These are phyloP conservation scores for Drosophila rubida DNA, from an alignment of 2,888 invertebrate species.

Conservation along the genomic window DNA sequence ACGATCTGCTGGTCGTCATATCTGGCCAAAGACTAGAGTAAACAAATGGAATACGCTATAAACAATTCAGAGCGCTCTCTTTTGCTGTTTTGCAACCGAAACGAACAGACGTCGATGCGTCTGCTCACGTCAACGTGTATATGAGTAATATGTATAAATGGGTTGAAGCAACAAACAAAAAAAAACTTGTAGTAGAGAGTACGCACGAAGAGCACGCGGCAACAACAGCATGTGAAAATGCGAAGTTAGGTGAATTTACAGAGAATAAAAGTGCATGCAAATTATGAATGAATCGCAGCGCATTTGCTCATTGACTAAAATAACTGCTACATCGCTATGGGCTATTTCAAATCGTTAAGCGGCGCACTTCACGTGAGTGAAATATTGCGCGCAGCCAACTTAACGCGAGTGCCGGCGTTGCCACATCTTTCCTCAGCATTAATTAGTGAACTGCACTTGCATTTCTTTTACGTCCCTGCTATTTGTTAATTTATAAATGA, in stretches of 20 bases:
- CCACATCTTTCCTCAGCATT: slow-evolving; percentile 27
- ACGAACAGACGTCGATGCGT: slow-evolving; percentile 56
- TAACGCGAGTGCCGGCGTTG: slow-evolving; percentile 23
- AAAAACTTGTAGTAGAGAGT: slow-evolving; percentile 3
- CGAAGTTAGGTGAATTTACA: slow-evolving; percentile 21
- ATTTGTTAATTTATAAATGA: slow-evolving; percentile 21
- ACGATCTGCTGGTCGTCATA: slow-evolving; percentile 77
- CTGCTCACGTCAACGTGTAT: slow-evolving; percentile 59
- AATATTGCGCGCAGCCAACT: slow-evolving; percentile 38
- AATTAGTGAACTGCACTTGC: slow-evolving; percentile 49
- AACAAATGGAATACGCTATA: slow-evolving; percentile 69
- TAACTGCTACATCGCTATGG: slow-evolving; percentile 3
- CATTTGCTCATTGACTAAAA: slow-evolving; percentile 27
- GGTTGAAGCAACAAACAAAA: slow-evolving; percentile 35
- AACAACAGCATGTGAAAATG: slow-evolving; percentile 29
- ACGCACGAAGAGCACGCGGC: slow-evolving; percentile 32
- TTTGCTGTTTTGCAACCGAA: slow-evolving; percentile 36
- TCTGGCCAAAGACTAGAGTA: slow-evolving; percentile 75
- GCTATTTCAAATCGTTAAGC: slow-evolving; percentile 18
- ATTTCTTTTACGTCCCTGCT: slow-evolving; percentile 34
- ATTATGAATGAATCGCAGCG: slow-evolving; percentile 24
- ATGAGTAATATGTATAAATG: slow-evolving; percentile 43
- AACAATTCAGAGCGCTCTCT: slow-evolving; percentile 58
- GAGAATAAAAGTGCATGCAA: slow-evolving; percentile 10
- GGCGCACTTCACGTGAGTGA: slow-evolving; percentile 24